Evolutionary conservation across 2,113 vertebrate species (phyloP).

Genomic region (Solea solea): DNA sequence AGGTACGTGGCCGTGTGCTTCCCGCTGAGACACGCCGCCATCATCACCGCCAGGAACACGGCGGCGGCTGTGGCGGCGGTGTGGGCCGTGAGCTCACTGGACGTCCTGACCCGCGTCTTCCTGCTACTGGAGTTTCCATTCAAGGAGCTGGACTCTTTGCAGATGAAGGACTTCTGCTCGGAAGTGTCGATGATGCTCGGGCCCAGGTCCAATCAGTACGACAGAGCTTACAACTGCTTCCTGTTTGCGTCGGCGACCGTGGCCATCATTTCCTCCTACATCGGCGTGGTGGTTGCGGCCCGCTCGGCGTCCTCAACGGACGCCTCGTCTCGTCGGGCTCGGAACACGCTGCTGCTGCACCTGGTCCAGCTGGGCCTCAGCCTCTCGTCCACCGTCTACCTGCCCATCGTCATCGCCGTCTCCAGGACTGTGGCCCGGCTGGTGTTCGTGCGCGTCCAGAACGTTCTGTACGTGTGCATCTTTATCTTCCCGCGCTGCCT

Average conservation of each 20-base stretch:
- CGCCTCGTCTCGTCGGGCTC: conserved; percentile 59
- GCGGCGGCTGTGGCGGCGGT: conserved; percentile 22
- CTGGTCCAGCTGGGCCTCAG: conserved; percentile 68
- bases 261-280: conserved; percentile 52
- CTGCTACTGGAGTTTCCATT: conserved; percentile 30
- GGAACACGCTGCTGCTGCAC: conserved; percentile 68
- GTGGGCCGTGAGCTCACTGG: conserved; percentile 57
- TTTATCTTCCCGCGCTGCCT: conserved; percentile 54
- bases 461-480: conserved; percentile 40
- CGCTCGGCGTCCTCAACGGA: conserved; percentile 59
- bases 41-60: conserved; percentile 66
- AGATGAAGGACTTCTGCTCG: conserved; percentile 39
- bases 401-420: conserved; percentile 24
- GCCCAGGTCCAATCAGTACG: conserved; percentile 1
- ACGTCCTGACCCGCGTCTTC: conserved; percentile 12
- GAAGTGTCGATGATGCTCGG: background rate
- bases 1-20: conserved; percentile 72
- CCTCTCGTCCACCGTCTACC: conserved; percentile 48
- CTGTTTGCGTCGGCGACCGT: conserved; percentile 56
- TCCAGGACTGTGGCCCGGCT: accelerated
- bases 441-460: conserved; percentile 17
- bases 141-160: background rate
- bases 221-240: conserved; percentile 36
- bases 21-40: conserved; percentile 65
- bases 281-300: conserved; percentile 66